These are phyloP conservation scores for Virgularia gustaviana DNA, from an alignment of 92 coral and sea anemone species.

Conservation along the genomic window DNA sequence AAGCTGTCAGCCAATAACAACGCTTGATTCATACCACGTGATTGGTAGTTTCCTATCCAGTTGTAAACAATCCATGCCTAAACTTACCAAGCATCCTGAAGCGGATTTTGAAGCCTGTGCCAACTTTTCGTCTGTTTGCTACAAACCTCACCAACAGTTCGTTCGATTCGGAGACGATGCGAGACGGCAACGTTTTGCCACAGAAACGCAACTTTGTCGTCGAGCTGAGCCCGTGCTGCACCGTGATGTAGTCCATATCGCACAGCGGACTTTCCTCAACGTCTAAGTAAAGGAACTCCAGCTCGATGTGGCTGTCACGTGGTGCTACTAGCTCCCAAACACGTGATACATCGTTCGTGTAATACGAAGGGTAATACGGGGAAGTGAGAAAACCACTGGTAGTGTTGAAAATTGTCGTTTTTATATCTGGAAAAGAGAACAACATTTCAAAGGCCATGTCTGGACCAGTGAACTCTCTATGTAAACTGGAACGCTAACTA, in stretches of 20 bases:
- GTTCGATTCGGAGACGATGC: conserved; percentile 53
- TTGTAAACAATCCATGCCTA: too few relatives aligned
- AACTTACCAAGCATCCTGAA: too few relatives aligned
- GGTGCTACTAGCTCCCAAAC: conserved; percentile 56
- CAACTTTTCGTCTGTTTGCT: conserved; percentile 18
- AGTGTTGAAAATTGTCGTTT: too few relatives aligned
- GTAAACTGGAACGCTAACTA: too few relatives aligned
- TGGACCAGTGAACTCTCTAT: too few relatives aligned
- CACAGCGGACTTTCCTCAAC: too few relatives aligned
- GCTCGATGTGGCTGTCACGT: conserved; percentile 40
- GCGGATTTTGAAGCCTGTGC: conserved; percentile 61
- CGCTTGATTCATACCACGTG: too few relatives aligned
- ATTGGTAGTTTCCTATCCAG: too few relatives aligned
- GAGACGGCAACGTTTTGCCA: conserved; percentile 47
- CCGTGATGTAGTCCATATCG: conserved; percentile 53
- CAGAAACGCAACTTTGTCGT: conserved; percentile 39
- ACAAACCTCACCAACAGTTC: conserved; percentile 53
- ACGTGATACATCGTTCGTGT: conserved; percentile 44
- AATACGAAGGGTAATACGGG: conserved; percentile 64
- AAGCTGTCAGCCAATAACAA: too few relatives aligned
- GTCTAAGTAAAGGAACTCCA: conserved; percentile 51
- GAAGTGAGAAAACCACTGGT: conserved; percentile 49
- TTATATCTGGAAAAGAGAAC: too few relatives aligned
- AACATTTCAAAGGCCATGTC: too few relatives aligned
- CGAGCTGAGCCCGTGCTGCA: conserved; percentile 40